phyloP scores from a whole-genome alignment of 2,797 vertebrate species.

The Acanthornis magna region DNA sequence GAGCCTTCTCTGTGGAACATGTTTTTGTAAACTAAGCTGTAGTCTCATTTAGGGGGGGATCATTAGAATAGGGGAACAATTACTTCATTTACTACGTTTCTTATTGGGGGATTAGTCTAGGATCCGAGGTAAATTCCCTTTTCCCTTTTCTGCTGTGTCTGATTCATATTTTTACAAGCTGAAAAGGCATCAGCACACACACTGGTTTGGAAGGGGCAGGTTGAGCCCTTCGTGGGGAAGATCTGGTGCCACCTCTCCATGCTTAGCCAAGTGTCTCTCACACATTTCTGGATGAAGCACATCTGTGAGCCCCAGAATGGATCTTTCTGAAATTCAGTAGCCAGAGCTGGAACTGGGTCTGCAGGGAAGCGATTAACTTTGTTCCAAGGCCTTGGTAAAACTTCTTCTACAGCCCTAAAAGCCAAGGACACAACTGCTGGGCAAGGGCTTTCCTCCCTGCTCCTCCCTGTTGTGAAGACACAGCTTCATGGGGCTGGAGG shows the following conservation, averaged over 20 bases:
- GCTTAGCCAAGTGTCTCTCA: neutral
- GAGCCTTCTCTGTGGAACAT: too few relatives aligned
- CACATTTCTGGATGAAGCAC: neutral
- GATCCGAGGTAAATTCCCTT: too few relatives aligned
- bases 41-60: too few relatives aligned
- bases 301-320: neutral
- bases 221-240: rapidly evolving
- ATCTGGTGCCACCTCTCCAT: neutral
- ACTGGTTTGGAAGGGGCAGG: neutral
- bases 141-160: too few relatives aligned
- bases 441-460: neutral
- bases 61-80: too few relatives aligned
- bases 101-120: too few relatives aligned
- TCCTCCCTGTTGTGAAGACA: neutral
- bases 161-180: too few relatives aligned
- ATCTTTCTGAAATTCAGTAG: too few relatives aligned
- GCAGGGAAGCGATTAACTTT: neutral
- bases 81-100: too few relatives aligned
- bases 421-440: neutral
- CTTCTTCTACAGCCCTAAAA: neutral
- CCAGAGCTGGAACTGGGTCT: neutral
- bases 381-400: neutral
- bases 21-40: too few relatives aligned
- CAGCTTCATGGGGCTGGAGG: neutral
- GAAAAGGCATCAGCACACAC: too few relatives aligned